Evolutionary conservation across 2,888 invertebrate genomes (phyloP).

Genomic region (Coenonympha glycerion): DNA sequence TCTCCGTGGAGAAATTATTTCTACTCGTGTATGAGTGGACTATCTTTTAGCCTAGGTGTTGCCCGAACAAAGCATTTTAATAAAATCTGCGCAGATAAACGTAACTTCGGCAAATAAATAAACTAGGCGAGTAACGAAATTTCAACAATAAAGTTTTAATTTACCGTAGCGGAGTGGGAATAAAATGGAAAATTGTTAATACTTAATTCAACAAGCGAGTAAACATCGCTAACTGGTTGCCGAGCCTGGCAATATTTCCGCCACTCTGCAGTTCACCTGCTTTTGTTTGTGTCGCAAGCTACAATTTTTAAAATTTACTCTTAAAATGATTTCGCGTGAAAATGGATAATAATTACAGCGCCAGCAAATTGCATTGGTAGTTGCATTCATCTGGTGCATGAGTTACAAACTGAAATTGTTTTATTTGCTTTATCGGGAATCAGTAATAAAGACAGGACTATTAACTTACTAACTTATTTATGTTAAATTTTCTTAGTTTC

Average conservation of each 20-base stretch:
- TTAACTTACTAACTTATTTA: too few relatives aligned
- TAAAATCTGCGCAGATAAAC: too few relatives aligned
- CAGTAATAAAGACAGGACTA: too few relatives aligned
- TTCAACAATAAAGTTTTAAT: not conserved
- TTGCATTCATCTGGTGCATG: not conserved
- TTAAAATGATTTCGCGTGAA: not conserved
- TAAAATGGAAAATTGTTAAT: constrained; percentile 6
- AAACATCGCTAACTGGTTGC: constrained; percentile 11
- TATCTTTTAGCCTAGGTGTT: too few relatives aligned
- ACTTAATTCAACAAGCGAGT: not conserved
- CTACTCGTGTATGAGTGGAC: too few relatives aligned
- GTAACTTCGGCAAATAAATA: not conserved
- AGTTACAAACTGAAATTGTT: not conserved
- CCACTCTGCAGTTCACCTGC: not conserved
- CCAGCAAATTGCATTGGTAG: not conserved
- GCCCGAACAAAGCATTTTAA: too few relatives aligned
- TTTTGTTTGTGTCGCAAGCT: not conserved
- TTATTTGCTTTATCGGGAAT: not conserved
- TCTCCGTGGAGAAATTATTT: too few relatives aligned
- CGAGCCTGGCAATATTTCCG: constrained; percentile 15
- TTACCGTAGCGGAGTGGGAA: not conserved
- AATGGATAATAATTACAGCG: not conserved
- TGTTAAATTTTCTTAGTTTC: too few relatives aligned
- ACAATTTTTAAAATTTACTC: not conserved
- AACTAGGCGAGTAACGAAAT: not conserved